Percentiles rank a stretch among this genome's conserved stretches.
Evolutionary conservation across 2,797 vertebrate genomes (phyloP).

Genomic region (Austrolebias charrua): DNA sequence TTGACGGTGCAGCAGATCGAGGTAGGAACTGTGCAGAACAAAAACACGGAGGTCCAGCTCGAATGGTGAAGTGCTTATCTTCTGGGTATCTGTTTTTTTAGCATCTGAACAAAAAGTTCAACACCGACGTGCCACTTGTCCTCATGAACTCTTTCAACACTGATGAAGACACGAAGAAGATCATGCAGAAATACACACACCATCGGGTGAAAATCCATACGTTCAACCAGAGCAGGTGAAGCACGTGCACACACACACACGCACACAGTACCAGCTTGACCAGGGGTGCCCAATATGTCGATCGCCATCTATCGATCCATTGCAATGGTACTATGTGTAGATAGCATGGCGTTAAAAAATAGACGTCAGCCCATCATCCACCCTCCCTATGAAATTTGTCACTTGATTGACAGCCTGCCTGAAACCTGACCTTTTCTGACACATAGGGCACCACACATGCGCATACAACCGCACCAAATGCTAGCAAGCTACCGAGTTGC

Average conservation of each 20-base stretch:
- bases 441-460: too few species aligned
- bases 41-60: too few species aligned
- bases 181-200: slow-evolving; percentile 93
- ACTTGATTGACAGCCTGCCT: too few species aligned
- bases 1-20: slow-evolving; percentile 98
- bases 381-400: too few species aligned
- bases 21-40: slow-evolving; percentile 67
- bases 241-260: neutral
- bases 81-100: slow-evolving; percentile 54
- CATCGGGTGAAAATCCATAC: slow-evolving; percentile 90
- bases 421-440: too few species aligned
- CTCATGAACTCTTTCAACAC: slow-evolving; percentile 89
- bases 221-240: slow-evolving; percentile 89
- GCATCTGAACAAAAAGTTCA: slow-evolving; percentile 94
- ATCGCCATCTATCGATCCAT: too few species aligned
- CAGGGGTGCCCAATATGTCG: too few species aligned
- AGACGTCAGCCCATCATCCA: too few species aligned
- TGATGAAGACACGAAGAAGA: slow-evolving; percentile 90
- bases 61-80: neutral
- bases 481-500: too few species aligned
- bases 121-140: slow-evolving; percentile 86
- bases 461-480: too few species aligned
- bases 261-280: neutral
- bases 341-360: too few species aligned
- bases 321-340: too few species aligned